A percentile compares a stretch with the other conserved stretches of the same genome.
Evolutionary conservation across 2,797 vertebrate species (phyloP).

Genomic region (Octomys mimax): DNA sequence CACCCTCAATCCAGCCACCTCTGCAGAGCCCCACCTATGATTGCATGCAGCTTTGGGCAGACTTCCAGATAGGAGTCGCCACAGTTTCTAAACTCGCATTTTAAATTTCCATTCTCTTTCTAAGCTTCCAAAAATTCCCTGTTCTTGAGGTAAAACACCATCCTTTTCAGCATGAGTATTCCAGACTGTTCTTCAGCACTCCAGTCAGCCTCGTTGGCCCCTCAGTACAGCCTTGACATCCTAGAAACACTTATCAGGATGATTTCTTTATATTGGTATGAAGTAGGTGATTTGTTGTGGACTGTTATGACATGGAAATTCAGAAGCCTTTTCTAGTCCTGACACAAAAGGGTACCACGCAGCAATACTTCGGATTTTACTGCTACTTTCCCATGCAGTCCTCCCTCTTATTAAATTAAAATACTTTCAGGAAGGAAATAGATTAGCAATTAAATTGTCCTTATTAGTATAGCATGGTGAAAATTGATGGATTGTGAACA

Average conservation of each 20-base stretch:
- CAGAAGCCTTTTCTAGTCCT: not conserved
- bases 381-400: not conserved
- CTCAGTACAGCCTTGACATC: not conserved
- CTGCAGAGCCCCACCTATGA: not conserved
- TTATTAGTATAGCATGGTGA: constrained; percentile 4
- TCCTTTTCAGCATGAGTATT: not conserved
- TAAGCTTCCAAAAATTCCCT: not conserved
- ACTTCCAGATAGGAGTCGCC: not conserved
- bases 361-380: not conserved
- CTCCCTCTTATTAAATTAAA: not conserved
- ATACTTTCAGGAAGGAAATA: not conserved
- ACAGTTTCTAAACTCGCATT: not conserved
- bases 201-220: not conserved
- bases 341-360: not conserved
- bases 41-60: not conserved
- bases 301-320: not conserved
- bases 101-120: not conserved
- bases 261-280: not conserved
- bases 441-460: not conserved
- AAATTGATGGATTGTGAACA: not conserved
- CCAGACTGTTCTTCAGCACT: not conserved
- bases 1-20: not conserved
- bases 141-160: not conserved
- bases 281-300: not conserved
- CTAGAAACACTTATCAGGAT: not conserved